Percentiles rank a stretch among this genome's conserved stretches.
Evolutionary conservation across 2,113 vertebrate species (phyloP).

Genomic region (Pan paniscus): DNA sequence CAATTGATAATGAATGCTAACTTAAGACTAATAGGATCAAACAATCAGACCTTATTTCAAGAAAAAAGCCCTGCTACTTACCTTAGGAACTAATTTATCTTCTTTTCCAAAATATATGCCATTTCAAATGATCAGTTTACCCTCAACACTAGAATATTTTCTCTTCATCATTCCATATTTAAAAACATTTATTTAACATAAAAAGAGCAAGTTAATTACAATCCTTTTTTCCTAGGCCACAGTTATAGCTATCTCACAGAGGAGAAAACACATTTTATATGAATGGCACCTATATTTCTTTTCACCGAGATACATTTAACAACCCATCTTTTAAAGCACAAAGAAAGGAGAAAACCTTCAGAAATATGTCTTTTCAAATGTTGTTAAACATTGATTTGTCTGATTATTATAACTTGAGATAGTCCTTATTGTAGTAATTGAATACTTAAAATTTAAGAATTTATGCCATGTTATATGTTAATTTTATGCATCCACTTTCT

Average conservation of each 20-base stretch:
- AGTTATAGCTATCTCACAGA: background rate
- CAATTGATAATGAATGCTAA: background rate
- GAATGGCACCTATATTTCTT: background rate
- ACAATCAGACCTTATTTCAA: background rate
- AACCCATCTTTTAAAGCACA: too few species aligned
- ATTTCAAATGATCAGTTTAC: background rate
- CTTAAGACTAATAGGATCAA: background rate
- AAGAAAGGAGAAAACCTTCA: too few species aligned
- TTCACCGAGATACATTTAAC: background rate
- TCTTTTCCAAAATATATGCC: background rate
- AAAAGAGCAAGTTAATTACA: background rate
- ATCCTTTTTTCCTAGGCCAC: background rate
- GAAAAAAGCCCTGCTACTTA: background rate
- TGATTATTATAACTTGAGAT: too few species aligned
- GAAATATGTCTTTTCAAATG: too few species aligned
- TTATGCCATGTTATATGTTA: too few species aligned
- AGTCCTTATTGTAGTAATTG: too few species aligned
- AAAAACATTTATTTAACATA: background rate
- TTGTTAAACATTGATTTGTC: too few species aligned
- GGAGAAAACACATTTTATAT: background rate
- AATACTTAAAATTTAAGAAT: too few species aligned
- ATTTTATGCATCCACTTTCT: too few species aligned
- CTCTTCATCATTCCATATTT: slow-evolving; percentile 1
- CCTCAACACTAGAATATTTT: background rate
- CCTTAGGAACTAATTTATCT: background rate